Base-by-base conservation (phyloP, 92 coral and sea anemone species). In the Chrysogorgia sp. region DNA sequence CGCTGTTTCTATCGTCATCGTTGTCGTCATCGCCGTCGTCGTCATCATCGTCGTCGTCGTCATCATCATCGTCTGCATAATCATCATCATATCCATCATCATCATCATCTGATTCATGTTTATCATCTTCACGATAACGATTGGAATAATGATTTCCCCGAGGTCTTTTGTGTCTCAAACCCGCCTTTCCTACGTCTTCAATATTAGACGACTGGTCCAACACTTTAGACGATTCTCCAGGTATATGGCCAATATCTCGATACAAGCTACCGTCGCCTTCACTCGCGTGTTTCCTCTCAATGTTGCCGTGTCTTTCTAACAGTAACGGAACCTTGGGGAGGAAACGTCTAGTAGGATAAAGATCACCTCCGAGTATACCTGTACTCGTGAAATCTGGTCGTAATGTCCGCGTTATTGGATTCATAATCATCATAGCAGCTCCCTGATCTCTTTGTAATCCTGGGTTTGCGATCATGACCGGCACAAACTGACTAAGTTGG, bases 231-330 rank as follows among this genome's bases (percentile, higher is more conserved):
- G 37, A 28, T n/a, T 72, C 64, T 10, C 65, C 79, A 20, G 79
- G 79, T 48, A 72, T 72, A 26, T 72, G 79, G n/a, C 79, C 79
- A 24, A 72, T 55, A 34, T 72, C 65, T 17, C 79, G 65, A 35
- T 72, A 72, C 65, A 72, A 17, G 22, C 77, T 57, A 0, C 49
- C 77, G 65, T 53, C 79, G 25, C 48, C 79, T 35, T 72, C 35
- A 52, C 41, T 53, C n/a, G n/a, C n/a, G 34, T 34, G 48, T 26
- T 53, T 33, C 65, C n/a, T n/a, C n/a, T 23, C 22, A 30, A 49
- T 71, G 15, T 53, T 52, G 32, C 66, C 64, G 50, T 72, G 64
- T 40, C 79, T 32, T 15, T 56, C 32, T 0, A 55, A 29, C 25
- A 72, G 24, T 10, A 53, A 32, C 63, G 61, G 77, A 4, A 67